Evolutionary conservation across 2,113 vertebrate species (phyloP), one percentile per base, ranked within the genome.

Genomic region (Riparia riparia): DNA sequence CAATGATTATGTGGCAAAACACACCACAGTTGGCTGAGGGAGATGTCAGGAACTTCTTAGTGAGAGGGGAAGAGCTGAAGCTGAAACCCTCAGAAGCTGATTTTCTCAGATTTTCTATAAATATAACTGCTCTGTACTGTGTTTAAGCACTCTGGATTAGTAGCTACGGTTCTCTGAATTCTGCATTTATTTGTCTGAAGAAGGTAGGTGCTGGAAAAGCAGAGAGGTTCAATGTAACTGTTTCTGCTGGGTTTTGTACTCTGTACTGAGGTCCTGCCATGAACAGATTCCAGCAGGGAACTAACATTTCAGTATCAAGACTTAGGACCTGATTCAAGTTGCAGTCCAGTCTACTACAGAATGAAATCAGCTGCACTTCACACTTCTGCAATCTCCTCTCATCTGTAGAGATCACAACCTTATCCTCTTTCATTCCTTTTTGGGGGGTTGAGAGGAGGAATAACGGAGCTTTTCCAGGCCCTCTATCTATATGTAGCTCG

Each of bases 271-370:
- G 95, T 94, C 93, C 66, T 94, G 87, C 79, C 95, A 94, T 4
- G 88, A 96, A 42, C 90, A 93, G 90, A 90, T 94, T 96, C 94
- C 94, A 94, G 66, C 86, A 95, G 90, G 92, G 95, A 96, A 86
- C 90, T 94, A 93, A 94, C 90, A 92, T 93, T 88, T 90, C 54
- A 66, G 87, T 95, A 82, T 80, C 64, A 87, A 88, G 93, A 85
- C 85, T 86, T 78, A 88, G 76, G 93, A 94, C 91, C 87, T 71
- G 71, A 93, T 96, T 95, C 87, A 96, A 96, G 71, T 90, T 89
- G 86, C 60, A 95, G 93, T 90, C 93, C 90, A 88, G 92, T 81
- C 90, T 94, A 77, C 74, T 91, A 68, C n/a, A 86, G 61, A 93
- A 92, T 77, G 63, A 96, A 95, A 78, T 94, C 73, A 76, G 80